phyloP scores from a whole-genome alignment of 2,888 invertebrate species.

The Ligdia adustata region DNA sequence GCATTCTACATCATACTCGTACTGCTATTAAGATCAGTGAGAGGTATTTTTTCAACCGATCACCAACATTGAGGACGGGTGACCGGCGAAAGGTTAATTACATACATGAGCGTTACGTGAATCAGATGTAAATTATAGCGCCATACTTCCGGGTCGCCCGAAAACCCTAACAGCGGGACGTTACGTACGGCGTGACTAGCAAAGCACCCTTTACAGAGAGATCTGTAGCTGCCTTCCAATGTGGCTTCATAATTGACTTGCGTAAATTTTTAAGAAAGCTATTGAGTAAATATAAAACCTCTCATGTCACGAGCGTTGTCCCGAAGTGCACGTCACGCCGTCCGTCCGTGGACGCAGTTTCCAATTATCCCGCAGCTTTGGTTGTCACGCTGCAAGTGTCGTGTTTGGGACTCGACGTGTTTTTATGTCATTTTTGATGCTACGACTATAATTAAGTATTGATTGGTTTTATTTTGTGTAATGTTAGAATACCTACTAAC shows the following conservation, averaged over 20 bases:
- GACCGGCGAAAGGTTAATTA: too few species aligned
- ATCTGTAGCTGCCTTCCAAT: background rate
- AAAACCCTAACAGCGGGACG: background rate
- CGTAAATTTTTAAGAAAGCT: background rate
- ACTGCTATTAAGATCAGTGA: too few species aligned
- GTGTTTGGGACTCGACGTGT: background rate
- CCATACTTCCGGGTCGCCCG: too few species aligned
- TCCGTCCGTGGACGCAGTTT: background rate
- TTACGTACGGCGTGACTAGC: background rate
- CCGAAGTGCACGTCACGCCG: background rate
- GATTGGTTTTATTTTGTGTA: too few species aligned
- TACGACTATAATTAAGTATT: too few species aligned
- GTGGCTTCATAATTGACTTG: background rate
- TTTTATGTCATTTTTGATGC: background rate
- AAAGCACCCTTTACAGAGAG: too few species aligned
- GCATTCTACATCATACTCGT: too few species aligned
- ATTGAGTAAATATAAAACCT: background rate
- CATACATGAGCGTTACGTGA: too few species aligned
- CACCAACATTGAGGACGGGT: too few species aligned
- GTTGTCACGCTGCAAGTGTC: background rate
- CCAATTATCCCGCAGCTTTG: background rate
- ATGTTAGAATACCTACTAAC: too few species aligned
- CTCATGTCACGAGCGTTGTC: background rate
- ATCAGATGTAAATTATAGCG: too few species aligned
- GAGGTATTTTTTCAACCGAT: too few species aligned